Evolutionary conservation across 2,113 vertebrate species (phyloP), one percentile per base, ranked within the genome.

Genomic region (Psephotus haematonotus): DNA sequence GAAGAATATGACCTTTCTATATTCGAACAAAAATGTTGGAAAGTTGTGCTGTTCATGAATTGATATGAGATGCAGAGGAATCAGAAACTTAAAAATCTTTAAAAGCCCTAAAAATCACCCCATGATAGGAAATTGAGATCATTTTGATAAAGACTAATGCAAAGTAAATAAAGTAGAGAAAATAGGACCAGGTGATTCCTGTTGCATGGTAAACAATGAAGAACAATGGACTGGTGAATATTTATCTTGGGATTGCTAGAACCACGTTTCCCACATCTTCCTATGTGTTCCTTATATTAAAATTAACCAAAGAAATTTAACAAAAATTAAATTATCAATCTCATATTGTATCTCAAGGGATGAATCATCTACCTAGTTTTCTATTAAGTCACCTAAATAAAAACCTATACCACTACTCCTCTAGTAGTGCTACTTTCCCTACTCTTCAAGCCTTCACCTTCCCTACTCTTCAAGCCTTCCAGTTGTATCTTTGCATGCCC

Each of bases 41-140:
- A 65, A 84, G 71, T 75, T 13, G 20, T 5, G 37, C 39, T 62
- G 18, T 50, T 80, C 67, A 18, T 1, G 10, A 95, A 95, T 65
- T 52, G 33, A 50, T 93, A 92, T 95, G 68, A 72, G 63, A 96
- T 93, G 78, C 90, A 74, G 33, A 82, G 47, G n/a, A 96, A 88
- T 29, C 29, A 83, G 53, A 90, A 8, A 15, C 28, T 74, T 72
- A 74, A 59, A 94, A 72, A 64, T 71, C 79, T 83, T 80, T 55
- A 20, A 68, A 79, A 86, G 19, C 7, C 43, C 62, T 86, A 46
- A 71, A 68, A 62, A 39, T 35, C 37, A 28, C 5, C 23, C n/a
- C 39, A 60, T 2, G 0, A 52, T 52, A 57, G 53, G 37, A 82
- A 62, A 29, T 7, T 2, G 39, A 47, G 17, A 55, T 62, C 3